A percentile compares a stretch with the other conserved stretches of the same genome.
Evolutionary conservation across 2,797 vertebrate genomes (phyloP).

Genomic region (Fistularia tabacaria): DNA sequence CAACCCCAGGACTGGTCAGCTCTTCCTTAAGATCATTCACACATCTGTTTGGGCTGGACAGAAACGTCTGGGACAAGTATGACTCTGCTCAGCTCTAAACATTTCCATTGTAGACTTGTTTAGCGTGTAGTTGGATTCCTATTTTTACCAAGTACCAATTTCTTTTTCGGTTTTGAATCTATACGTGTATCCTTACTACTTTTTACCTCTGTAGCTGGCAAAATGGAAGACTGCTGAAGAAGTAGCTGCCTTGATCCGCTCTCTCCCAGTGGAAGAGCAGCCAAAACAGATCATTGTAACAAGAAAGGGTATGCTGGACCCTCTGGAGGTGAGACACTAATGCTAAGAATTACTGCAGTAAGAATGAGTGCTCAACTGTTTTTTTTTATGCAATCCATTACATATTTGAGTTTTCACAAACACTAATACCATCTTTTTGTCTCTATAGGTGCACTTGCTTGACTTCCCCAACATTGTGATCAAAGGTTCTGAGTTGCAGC

Average conservation of each 20-base stretch:
- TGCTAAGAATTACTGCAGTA: neutral
- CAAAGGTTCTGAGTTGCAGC: constrained; percentile 96
- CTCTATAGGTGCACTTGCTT: constrained; percentile 90
- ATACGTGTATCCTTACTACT: neutral
- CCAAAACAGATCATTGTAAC: constrained; percentile 99
- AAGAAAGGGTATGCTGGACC: constrained; percentile 98
- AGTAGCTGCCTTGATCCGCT: constrained; percentile 97
- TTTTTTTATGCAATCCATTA: neutral
- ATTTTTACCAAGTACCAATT: neutral
- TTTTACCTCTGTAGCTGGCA: constrained; percentile 79
- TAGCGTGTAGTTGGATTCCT: neutral
- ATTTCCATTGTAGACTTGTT: neutral
- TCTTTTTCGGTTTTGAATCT: neutral
- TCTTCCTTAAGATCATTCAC: constrained; percentile 99
- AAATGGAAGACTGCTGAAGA: constrained; percentile 99
- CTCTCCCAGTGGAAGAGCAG: constrained; percentile 97
- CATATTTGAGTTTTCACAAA: neutral
- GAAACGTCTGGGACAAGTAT: constrained; percentile 96
- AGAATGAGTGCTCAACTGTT: neutral
- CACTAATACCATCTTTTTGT: constrained; percentile 5
- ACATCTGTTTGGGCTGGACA: constrained; percentile 99
- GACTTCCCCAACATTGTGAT: constrained; percentile 99
- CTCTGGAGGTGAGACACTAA: constrained; percentile 83
- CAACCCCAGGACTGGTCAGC: constrained; percentile 97
- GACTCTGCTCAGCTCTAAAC: neutral